Evolutionary conservation across 2,888 invertebrate genomes (phyloP), one percentile per base, ranked within the genome.

Genomic region (Malthinus flaveolus): DNA sequence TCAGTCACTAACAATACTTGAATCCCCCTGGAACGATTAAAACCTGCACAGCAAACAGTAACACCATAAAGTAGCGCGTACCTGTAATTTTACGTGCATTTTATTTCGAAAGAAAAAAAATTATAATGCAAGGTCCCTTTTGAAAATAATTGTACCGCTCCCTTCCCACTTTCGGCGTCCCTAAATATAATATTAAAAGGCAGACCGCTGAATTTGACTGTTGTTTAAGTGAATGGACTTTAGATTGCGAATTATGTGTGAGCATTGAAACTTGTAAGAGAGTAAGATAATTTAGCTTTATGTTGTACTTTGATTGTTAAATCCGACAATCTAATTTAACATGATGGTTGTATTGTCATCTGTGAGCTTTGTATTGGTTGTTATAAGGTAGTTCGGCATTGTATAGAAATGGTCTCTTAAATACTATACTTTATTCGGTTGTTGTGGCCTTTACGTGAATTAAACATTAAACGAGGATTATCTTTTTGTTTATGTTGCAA

Each of bases 171-270:
- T 23, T 23, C 5, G 5, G 23, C 5, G 5, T 23, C 23, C 65
- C 65, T 65, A 65, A 65, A 61, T 60, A 62, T 42, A 60, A 56
- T 61, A 59, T 57, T 60, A 56, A 63, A 63, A 62, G 62, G 49
- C 49, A 52, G 49, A 47, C 63, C 61, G 65, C 58, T 56, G 51
- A 48, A 53, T 58, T 23, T 48, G 53, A 57, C 44, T 51, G 36
- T 55, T 44, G 55, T 50, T 54, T 53, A 49, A 59, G 59, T 68
- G 62, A 68, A 69, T 68, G 65, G 66, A 59, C 58, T 62, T 60
- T 66, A 69, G 69, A 69, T 69, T 69, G 69, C 69, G 67, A 69
- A 69, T 68, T 68, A 69, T 68, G 65, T 65, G 63, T 66, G 65
- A 62, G 63, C 61, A 59, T 57, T 57, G 59, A 57, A 61, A 52